phyloP scores from a whole-genome alignment of 53 echinoderm and acorn worm species.

The Patiria pectinifera region DNA sequence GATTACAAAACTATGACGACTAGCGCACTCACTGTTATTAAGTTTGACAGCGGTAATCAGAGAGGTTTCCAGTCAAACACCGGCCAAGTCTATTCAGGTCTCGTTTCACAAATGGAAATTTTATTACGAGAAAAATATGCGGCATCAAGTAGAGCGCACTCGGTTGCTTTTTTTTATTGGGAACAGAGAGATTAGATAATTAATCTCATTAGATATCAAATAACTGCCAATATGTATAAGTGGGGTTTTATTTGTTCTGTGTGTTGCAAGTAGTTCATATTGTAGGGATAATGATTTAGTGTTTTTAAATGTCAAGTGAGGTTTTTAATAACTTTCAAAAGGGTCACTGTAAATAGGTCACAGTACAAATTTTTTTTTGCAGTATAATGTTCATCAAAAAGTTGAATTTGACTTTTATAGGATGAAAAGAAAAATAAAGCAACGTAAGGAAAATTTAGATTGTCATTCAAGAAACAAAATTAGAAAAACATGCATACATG shows the following conservation, averaged over 20 bases:
- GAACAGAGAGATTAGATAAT: background rate
- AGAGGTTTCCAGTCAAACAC: background rate
- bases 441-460: too few relatives aligned
- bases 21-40: background rate
- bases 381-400: too few relatives aligned
- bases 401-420: too few relatives aligned
- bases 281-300: too few relatives aligned
- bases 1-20: slow-evolving; percentile 7
- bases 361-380: too few relatives aligned
- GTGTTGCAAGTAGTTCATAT: background rate
- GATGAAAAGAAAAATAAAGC: too few relatives aligned
- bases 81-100: background rate
- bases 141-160: background rate
- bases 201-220: background rate
- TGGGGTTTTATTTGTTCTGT: background rate
- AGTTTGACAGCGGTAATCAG: background rate
- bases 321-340: too few relatives aligned
- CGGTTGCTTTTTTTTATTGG: background rate
- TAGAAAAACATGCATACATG: too few relatives aligned
- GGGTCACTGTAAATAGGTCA: too few relatives aligned
- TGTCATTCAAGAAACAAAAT: too few relatives aligned
- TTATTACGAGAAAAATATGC: background rate
- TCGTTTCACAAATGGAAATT: background rate
- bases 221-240: background rate
- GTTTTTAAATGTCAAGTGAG: too few relatives aligned